Percentiles rank a stretch among this genome's conserved stretches.
Conservation (phyloP, 1,140 invertebrate species). For the Pachypeltis micranthus region DNA sequence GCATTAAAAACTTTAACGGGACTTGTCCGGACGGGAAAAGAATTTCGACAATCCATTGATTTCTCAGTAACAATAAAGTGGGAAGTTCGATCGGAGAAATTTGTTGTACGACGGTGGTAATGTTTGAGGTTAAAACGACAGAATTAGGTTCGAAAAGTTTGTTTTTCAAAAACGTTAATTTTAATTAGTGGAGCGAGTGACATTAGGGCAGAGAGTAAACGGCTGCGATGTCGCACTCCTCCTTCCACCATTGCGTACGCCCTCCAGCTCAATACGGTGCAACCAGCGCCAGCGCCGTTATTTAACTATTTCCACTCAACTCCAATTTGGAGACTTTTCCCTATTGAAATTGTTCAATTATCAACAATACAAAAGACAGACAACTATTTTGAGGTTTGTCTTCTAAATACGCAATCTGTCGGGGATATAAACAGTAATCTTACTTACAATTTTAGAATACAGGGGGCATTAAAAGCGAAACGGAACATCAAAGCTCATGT, state of each 20-base stretch:
- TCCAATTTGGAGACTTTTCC: background rate
- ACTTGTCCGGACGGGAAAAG: no score
- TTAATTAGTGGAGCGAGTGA: no score
- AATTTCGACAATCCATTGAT: no score
- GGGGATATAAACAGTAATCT: constrained; percentile 38
- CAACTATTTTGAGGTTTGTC: no score
- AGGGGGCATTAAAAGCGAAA: constrained; percentile 58
- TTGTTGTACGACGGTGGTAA: no score
- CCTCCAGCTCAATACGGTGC: background rate
- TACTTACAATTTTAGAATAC: constrained; percentile 47
- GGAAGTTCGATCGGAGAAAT: no score
- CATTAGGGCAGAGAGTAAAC: background rate
- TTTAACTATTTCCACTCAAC: background rate
- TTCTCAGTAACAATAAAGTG: no score
- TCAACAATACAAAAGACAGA: background rate
- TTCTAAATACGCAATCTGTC: constrained; percentile 38
- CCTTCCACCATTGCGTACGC: background rate
- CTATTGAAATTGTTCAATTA: background rate
- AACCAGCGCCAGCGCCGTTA: background rate
- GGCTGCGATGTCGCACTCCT: no score
- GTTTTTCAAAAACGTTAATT: no score
- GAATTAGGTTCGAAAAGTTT: no score
- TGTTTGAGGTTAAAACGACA: no score
- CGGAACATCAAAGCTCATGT: constrained; percentile 55
- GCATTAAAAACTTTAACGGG: no score